Evolutionary conservation across 2,888 invertebrate species (phyloP).

Genomic region (Trypoxylon attenuatum): DNA sequence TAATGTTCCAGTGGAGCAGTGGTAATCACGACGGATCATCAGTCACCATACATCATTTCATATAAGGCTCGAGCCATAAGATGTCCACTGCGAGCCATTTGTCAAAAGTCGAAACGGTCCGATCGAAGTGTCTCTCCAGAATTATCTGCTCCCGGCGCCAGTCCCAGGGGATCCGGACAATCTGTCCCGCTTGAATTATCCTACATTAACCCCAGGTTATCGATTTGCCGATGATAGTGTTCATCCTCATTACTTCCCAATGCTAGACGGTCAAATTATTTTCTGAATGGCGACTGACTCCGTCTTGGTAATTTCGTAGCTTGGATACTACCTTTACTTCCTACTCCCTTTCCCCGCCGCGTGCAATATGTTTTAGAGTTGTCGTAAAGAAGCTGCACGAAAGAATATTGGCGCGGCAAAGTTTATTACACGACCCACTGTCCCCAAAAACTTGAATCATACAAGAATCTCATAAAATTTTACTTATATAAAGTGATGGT

Average conservation of each 20-base stretch:
- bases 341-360: too few species aligned
- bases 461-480: too few species aligned
- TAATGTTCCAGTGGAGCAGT: slow-evolving; percentile 50
- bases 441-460: too few species aligned
- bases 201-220: slow-evolving; percentile 53
- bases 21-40: slow-evolving; percentile 56
- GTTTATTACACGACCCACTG: too few species aligned
- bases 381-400: too few species aligned
- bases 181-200: slow-evolving; percentile 58
- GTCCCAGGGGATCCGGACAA: slow-evolving; percentile 46
- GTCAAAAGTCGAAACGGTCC: slow-evolving; percentile 62
- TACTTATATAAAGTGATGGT: too few species aligned
- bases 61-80: slow-evolving; percentile 55
- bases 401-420: too few species aligned
- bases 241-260: slow-evolving; percentile 23
- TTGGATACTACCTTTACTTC: neutral
- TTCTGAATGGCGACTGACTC: neutral
- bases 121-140: slow-evolving; percentile 50
- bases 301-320: neutral
- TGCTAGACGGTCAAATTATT: slow-evolving; percentile 24
- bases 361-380: too few species aligned
- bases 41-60: slow-evolving; percentile 59
- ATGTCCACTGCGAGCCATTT: slow-evolving; percentile 61
- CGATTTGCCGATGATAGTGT: slow-evolving; percentile 38
- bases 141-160: slow-evolving; percentile 48